Evolutionary conservation across 2,888 invertebrate genomes (phyloP), one percentile per base, ranked within the genome.

Genomic region (Cephonodes hylas): DNA sequence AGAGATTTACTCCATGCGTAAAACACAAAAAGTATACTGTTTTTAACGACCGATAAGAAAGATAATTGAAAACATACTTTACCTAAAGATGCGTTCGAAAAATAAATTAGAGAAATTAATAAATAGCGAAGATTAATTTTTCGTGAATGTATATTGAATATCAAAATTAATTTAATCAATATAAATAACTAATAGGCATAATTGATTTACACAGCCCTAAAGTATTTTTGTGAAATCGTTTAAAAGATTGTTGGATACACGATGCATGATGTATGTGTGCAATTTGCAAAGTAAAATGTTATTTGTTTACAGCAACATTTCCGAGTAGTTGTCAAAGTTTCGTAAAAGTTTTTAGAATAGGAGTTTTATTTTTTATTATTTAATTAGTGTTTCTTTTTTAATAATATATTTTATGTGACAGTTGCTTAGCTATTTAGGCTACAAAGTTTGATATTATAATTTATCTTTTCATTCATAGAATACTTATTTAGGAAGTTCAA

Each of bases 401-500:
- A 27, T 4, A 18, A 18, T 10, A 53, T 18, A 8, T 10, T 18
- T 2, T 10, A 31, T 4, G 18, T 10, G 10, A 18, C 18, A 27
- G n/a, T 10, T 18, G 15, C 18, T 53, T 53, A 18, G 10, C 22
- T 6, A 58, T 8, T n/a, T 13, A 4, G 22, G n/a, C 13, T 42
- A 0, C 2, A 22, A 4, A 38, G 22, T 8, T 23, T 22, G 15
- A 0, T 23, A 20, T 57, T n/a, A 23, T 8, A 59, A 34, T 34
- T 23, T n/a, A n/a, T 42, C 10, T 20, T 48, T 42, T 53, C 56
- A 45, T 59, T 61, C 59, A 23, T 56, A 34, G 18, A 53, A 59
- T 45, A 18, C n/a, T 58, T 56, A 44, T 46, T 59, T 61, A 60
- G 42, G 46, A 59, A 59, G 48, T 53, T 48, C 61, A 61, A 80